A percentile compares a stretch with the other conserved stretches of the same genome.
phyloP scores from a whole-genome alignment of 2,113 vertebrate genomes.

The Boulengeromyrus knoepffleri region DNA sequence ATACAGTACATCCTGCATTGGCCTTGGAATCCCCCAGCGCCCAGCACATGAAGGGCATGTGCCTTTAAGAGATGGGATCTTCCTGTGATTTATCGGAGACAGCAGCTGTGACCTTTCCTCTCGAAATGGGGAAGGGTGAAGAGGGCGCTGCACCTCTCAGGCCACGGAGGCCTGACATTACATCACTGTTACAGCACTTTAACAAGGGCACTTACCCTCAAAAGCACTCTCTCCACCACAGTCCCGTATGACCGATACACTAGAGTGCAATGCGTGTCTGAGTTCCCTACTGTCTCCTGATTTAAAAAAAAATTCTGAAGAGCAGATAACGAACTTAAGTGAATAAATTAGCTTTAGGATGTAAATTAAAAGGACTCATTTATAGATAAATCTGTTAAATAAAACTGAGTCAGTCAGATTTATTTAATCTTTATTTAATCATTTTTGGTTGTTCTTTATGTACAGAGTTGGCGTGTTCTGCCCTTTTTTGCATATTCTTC shows the following conservation, averaged over 20 bases:
- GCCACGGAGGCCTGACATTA: not conserved
- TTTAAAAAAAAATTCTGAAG: not conserved
- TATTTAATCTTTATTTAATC: not conserved
- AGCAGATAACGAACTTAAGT: not conserved
- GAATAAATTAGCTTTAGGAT: constrained; percentile 17
- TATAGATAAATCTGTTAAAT: constrained; percentile 8
- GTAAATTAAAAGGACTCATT: constrained; percentile 11
- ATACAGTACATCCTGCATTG: not conserved
- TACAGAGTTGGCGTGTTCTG: not conserved
- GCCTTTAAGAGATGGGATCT: not conserved
- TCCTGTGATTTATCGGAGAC: not conserved
- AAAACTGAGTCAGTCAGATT: not conserved
- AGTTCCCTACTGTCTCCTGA: not conserved
- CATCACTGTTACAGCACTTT: constrained; percentile 7
- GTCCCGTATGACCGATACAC: not conserved
- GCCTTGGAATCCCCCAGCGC: not conserved
- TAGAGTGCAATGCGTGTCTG: not conserved
- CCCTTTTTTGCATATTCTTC: not conserved
- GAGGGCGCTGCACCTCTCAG: not conserved
- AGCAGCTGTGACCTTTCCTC: constrained; percentile 12
- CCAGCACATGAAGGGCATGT: not conserved
- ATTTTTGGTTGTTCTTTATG: not conserved
- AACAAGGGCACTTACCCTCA: not conserved
- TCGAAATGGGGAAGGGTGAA: not conserved
- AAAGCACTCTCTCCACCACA: not conserved